phyloP scores from a whole-genome alignment of 1,140 invertebrate species.

The Drepana arcuata region DNA sequence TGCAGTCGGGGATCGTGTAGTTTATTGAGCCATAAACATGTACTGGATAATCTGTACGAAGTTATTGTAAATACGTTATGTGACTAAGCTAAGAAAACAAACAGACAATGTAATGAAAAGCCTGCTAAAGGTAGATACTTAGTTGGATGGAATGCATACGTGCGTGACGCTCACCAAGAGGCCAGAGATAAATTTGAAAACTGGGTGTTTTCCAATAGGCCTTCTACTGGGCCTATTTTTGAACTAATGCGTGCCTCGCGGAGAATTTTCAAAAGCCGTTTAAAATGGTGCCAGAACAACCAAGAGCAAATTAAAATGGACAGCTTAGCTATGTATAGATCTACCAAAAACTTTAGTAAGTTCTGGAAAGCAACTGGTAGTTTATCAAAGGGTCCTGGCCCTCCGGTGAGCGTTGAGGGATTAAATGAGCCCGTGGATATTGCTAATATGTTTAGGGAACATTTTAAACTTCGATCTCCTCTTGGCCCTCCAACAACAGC shows the following conservation, averaged over 20 bases:
- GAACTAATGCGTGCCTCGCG: slow-evolving; percentile 2
- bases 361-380: not conserved
- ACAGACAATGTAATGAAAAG: not conserved
- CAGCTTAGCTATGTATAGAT: not conserved
- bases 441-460: not conserved
- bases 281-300: not conserved
- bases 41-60: slow-evolving; percentile 7
- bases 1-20: slow-evolving; percentile 8
- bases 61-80: not conserved
- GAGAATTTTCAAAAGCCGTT: not conserved
- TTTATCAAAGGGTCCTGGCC: not conserved
- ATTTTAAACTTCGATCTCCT: not conserved
- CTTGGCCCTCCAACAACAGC: not conserved
- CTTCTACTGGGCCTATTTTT: slow-evolving; percentile 2
- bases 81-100: not conserved
- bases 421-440: not conserved
- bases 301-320: not conserved
- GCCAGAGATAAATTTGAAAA: slow-evolving; percentile 6
- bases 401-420: not conserved
- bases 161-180: slow-evolving; percentile 6
- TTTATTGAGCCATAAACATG: not conserved
- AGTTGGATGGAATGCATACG: slow-evolving; percentile 11
- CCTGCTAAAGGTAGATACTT: not conserved
- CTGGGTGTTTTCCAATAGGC: slow-evolving; percentile 5
- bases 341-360: not conserved